Evolutionary conservation across 2,797 vertebrate species (phyloP), one percentile per base, ranked within the genome.

Genomic region (Semaprochilodus insignis): DNA sequence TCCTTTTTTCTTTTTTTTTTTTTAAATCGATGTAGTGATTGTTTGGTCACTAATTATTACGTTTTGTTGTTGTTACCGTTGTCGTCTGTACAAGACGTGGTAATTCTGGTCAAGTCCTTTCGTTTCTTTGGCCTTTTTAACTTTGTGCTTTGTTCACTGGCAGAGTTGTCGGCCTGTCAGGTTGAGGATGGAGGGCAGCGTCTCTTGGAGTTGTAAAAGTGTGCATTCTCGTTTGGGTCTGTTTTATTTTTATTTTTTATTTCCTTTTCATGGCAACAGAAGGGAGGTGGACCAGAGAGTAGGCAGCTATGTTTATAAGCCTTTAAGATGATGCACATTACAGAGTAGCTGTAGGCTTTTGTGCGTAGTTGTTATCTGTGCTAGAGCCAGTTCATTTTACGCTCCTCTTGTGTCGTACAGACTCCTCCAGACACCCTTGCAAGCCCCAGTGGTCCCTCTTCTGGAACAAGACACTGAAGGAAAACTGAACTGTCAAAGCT

Each of bases 271-370:
- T 74, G 82, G 83, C 88, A 87, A 84, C 85, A 83, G 82, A 65
- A 80, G 86, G 87, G 87, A 88, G 77, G 57, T 65, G 55, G 88
- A 89, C 87, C 88, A 85, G 87, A 75, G 82, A 90, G 85, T 89
- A 89, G 93, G 94, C 93, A 94, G 94, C 94, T 94, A 94, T 91
- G 78, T 93, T 90, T 92, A 81, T 93, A 85, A 77, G 72, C 83
- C 74, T 81, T 81, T 70, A 72, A 62, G 51, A 83, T 77, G 63
- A 75, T 63, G 71, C 60, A 71, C 77, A 59, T 82, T 72, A 74
- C 51, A 60, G 16, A 59, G 48, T 73, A 67, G 57, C 63, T 40
- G 44, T 74, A 75, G 40, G 19, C 60, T 55, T 44, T 75, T 81
- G 75, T 72, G 44, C 15, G 76, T 82, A 82, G 17, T 75, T 44